Conservation (phyloP, 2,797 vertebrate genomes). For the Hoplostethus mediterraneus region DNA sequence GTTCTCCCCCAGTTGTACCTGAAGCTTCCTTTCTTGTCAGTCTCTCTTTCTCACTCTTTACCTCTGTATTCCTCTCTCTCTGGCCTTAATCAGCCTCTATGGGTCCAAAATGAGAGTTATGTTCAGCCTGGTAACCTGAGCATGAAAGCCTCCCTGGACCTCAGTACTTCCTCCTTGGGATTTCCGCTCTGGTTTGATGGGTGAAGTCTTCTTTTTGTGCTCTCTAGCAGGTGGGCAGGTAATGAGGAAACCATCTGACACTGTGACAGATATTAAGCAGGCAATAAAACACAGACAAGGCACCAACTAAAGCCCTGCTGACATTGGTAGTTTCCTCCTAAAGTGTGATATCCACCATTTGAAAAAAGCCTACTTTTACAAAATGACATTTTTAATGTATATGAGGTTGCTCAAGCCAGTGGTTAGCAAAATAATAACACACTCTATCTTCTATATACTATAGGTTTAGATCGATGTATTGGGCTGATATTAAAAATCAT, state of each 20-base stretch:
- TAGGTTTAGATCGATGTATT: too few relatives aligned
- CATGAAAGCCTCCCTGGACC: constrained; percentile 64
- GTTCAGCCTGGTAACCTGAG: constrained; percentile 70
- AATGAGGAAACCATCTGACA: constrained; percentile 80
- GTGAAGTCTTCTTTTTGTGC: constrained; percentile 60
- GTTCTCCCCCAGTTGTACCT: background rate
- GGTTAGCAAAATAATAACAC: background rate
- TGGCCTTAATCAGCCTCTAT: constrained; percentile 44
- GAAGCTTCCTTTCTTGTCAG: constrained; percentile 2
- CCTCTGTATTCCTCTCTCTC: constrained; percentile 47
- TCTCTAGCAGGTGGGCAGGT: constrained; percentile 64
- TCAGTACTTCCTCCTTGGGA: constrained; percentile 56
- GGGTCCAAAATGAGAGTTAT: constrained; percentile 63
- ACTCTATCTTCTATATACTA: too few relatives aligned
- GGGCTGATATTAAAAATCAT: too few relatives aligned
- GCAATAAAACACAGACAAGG: constrained; percentile 39
- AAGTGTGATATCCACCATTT: background rate
- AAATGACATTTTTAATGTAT: background rate
- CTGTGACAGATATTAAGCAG: constrained; percentile 46
- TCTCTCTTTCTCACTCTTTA: constrained; percentile 3
- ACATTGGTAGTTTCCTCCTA: background rate
- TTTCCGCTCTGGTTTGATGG: constrained; percentile 64
- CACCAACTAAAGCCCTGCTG: background rate
- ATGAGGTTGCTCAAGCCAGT: background rate
- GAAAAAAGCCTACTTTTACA: background rate